phyloP scores from a whole-genome alignment of 2,113 vertebrate species.

The Lepidothrix coronata region DNA sequence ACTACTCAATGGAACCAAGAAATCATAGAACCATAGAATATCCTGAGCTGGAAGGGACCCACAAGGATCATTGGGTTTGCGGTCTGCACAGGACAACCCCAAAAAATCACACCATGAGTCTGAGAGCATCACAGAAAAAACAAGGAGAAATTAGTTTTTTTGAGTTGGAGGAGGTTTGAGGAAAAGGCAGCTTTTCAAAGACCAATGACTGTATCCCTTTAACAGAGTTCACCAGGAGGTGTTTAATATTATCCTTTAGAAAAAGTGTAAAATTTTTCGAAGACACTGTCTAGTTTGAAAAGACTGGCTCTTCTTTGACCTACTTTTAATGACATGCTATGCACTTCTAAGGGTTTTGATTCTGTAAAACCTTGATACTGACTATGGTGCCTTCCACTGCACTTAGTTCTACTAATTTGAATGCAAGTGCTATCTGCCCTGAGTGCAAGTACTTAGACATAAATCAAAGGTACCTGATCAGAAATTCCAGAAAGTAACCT shows the following conservation, averaged over 20 bases:
- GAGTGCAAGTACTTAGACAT: background rate
- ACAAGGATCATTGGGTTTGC: background rate
- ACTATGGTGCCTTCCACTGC: background rate
- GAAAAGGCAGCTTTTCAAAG: background rate
- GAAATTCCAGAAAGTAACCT: background rate
- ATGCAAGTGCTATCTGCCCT: background rate
- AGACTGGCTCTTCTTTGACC: background rate
- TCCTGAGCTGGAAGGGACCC: background rate
- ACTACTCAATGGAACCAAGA: background rate
- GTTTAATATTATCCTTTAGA: background rate
- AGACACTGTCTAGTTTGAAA: background rate
- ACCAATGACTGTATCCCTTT: background rate
- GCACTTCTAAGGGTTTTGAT: background rate
- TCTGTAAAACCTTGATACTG: background rate
- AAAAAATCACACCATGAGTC: background rate
- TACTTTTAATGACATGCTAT: background rate
- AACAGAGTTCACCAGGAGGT: background rate
- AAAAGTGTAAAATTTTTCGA: background rate
- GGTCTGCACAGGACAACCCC: background rate
- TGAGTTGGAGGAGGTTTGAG: background rate
- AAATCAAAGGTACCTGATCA: background rate
- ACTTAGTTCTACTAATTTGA: background rate
- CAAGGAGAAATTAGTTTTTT: background rate
- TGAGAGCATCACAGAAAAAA: background rate
- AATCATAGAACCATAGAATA: background rate